Conservation (phyloP, 2,888 invertebrate genomes). For the Oscheius sp. region DNA sequence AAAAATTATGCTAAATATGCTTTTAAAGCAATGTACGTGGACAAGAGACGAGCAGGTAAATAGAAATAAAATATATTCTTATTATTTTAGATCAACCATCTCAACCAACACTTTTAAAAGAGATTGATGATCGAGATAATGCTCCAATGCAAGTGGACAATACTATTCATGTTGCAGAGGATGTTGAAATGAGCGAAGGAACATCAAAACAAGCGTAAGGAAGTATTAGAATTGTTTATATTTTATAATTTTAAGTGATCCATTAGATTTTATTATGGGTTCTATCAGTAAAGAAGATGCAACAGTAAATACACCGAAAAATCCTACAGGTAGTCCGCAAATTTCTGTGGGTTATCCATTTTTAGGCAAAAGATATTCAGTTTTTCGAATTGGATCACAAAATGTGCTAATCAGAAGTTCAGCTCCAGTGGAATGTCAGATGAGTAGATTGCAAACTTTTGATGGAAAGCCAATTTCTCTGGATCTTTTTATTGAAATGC, state of each 20-base stretch:
- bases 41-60: not conserved
- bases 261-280: not conserved
- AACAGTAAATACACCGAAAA: not conserved
- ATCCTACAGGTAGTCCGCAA: no score
- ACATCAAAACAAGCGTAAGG: no score
- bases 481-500: conserved; percentile 12
- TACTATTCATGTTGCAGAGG: not conserved
- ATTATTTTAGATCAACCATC: no score
- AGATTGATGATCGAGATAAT: no score
- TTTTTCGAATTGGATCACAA: conserved; percentile 20
- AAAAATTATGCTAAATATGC: conserved; percentile 10
- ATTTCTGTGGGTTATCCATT: no score
- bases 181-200: no score
- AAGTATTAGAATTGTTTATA: not conserved
- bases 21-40: conserved; percentile 5
- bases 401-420: conserved; percentile 27
- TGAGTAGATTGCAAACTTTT: not conserved
- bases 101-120: no score
- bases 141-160: not conserved
- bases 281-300: not conserved
- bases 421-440: conserved; percentile 5
- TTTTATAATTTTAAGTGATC: not conserved
- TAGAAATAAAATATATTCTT: not conserved
- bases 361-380: conserved; percentile 36
- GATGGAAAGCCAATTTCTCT: conserved; percentile 7